Evolutionary conservation across 2,888 invertebrate species (phyloP).

Genomic region (Magallana nippona): DNA sequence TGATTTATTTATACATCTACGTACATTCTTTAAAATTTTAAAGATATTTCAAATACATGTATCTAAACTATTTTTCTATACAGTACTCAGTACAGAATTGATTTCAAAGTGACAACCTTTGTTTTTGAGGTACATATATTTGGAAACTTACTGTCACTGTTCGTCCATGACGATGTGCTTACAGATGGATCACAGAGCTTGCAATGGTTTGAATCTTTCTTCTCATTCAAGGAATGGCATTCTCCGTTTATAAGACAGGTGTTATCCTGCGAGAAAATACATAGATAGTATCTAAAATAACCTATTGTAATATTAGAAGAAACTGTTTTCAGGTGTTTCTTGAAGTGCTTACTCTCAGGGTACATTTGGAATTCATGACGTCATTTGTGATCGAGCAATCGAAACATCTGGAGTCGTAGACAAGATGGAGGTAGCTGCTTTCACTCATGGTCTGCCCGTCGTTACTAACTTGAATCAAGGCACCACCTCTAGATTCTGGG

Average conservation of each 20-base stretch:
- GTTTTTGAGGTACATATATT: too few relatives aligned
- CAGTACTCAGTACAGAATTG: too few relatives aligned
- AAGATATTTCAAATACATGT: too few relatives aligned
- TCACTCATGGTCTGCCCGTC: slow-evolving; percentile 57
- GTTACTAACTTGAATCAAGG: slow-evolving; percentile 63
- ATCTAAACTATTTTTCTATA: too few relatives aligned
- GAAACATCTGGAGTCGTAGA: slow-evolving; percentile 62
- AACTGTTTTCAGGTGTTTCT: not conserved
- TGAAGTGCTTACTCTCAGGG: slow-evolving; percentile 49
- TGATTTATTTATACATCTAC: too few relatives aligned
- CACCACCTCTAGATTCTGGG: slow-evolving; percentile 56
- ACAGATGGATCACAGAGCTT: slow-evolving; percentile 59
- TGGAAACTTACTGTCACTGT: slow-evolving; percentile 43
- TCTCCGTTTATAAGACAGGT: slow-evolving; percentile 61
- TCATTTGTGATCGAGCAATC: slow-evolving; percentile 57
- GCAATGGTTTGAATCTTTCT: slow-evolving; percentile 55
- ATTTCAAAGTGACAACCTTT: too few relatives aligned
- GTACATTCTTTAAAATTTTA: not conserved
- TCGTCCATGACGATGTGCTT: slow-evolving; percentile 55
- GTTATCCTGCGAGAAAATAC: slow-evolving; percentile 52
- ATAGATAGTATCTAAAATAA: not conserved
- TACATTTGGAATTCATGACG: slow-evolving; percentile 48
- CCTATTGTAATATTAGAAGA: not conserved
- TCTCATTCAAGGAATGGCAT: slow-evolving; percentile 55
- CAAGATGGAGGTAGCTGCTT: slow-evolving; percentile 57